Percentiles rank a stretch among this genome's conserved stretches.
Evolutionary conservation across 2,113 vertebrate genomes (phyloP).

Genomic region (Geococcyx californianus): DNA sequence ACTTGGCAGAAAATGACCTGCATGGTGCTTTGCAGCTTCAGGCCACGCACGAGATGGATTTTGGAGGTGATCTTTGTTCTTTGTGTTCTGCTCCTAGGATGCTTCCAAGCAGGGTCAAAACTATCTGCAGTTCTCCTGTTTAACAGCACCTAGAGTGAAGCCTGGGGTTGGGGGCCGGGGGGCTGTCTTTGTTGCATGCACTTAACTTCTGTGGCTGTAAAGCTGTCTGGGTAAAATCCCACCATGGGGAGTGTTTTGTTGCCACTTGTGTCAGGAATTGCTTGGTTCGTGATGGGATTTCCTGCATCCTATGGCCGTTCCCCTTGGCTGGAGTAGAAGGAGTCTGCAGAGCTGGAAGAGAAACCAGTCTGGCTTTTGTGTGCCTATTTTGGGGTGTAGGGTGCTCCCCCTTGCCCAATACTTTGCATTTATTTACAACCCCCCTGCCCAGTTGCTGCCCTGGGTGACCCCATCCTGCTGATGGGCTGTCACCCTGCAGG

Average conservation of each 20-base stretch:
- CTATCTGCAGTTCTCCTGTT: not conserved
- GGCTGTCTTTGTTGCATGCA: not conserved
- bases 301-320: not conserved
- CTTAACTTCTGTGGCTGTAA: not conserved
- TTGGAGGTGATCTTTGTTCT: not conserved
- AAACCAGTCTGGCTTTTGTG: not conserved
- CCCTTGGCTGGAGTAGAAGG: not conserved
- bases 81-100: not conserved
- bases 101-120: not conserved
- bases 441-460: not conserved
- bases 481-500: not conserved
- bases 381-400: not conserved
- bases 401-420: not conserved
- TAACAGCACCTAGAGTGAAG: too few species aligned
- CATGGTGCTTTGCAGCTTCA: not conserved
- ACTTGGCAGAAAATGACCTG: not conserved
- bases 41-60: not conserved
- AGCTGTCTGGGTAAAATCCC: not conserved
- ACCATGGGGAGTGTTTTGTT: fast-evolving
- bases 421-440: not conserved
- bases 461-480: not conserved
- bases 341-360: not conserved
- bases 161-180: not conserved
- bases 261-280: not conserved
- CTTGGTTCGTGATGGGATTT: not conserved